Evolutionary conservation across 2,797 vertebrate species (phyloP).

Genomic region (Synanceia verrucosa): DNA sequence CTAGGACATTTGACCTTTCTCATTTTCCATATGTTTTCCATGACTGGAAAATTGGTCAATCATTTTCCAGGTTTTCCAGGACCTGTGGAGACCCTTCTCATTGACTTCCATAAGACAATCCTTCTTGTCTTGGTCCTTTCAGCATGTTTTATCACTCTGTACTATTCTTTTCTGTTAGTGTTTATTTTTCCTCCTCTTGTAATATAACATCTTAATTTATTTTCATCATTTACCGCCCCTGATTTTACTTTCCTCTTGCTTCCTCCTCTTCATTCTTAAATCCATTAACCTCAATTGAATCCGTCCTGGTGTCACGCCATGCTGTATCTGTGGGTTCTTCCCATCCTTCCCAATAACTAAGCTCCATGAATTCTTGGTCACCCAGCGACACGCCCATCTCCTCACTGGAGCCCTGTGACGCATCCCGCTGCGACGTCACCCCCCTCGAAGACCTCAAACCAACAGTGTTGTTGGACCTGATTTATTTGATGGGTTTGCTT

Average conservation of each 20-base stretch:
- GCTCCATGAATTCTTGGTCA: constrained; percentile 91
- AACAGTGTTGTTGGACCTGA: constrained; percentile 82
- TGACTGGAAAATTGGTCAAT: too few relatives aligned
- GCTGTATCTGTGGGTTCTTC: constrained; percentile 75
- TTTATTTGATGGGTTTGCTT: constrained; percentile 83
- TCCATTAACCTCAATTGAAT: constrained; percentile 69
- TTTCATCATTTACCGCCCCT: constrained; percentile 61
- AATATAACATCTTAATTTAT: constrained; percentile 63
- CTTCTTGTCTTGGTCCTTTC: constrained; percentile 53
- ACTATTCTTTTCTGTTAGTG: constrained; percentile 51
- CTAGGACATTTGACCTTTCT: too few relatives aligned
- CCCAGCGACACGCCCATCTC: constrained; percentile 85
- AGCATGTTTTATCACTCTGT: constrained; percentile 49
- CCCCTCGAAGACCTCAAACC: constrained; percentile 81
- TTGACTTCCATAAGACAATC: constrained; percentile 61
- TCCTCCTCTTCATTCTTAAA: constrained; percentile 66
- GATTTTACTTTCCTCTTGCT: constrained; percentile 71
- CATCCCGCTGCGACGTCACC: constrained; percentile 77
- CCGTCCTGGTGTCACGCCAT: constrained; percentile 70
- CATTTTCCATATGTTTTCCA: too few relatives aligned
- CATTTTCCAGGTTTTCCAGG: too few relatives aligned
- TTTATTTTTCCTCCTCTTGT: constrained; percentile 55
- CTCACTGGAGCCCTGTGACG: constrained; percentile 82
- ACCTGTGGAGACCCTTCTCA: too few relatives aligned
- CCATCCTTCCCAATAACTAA: constrained; percentile 79